A percentile compares a stretch with the other conserved stretches of the same genome.
phyloP scores from a whole-genome alignment of 2,797 vertebrate genomes.

The Neosilurus mollespiculum region DNA sequence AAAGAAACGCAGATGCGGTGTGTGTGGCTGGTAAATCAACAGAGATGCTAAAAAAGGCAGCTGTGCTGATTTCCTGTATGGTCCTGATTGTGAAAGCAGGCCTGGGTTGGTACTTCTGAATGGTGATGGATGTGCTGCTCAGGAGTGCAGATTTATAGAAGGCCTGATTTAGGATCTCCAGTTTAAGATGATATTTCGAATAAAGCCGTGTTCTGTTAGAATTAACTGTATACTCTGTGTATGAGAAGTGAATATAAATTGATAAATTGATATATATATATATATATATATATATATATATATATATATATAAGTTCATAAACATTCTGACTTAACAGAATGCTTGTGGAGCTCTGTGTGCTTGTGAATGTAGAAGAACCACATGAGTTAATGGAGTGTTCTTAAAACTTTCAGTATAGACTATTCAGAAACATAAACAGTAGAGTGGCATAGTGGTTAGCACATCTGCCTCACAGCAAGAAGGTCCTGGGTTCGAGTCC shows the following conservation, averaged over 20 bases:
- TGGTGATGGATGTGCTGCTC: constrained; percentile 13
- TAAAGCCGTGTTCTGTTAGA: neutral
- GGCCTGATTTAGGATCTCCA: neutral
- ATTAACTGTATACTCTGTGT: no score
- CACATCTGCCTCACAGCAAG: no score
- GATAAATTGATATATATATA: neutral
- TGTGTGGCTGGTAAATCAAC: constrained; percentile 38
- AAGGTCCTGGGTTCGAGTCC: no score
- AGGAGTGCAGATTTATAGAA: neutral
- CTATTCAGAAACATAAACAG: no score
- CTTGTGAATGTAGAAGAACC: no score
- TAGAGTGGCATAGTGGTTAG: no score
- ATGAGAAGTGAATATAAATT: neutral
- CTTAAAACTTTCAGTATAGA: no score
- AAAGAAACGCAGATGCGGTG: constrained; percentile 37
- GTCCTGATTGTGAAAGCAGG: constrained; percentile 56
- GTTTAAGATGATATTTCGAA: neutral
- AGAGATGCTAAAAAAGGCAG: constrained; percentile 31
- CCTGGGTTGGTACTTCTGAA: constrained; percentile 13
- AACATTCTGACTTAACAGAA: neutral
- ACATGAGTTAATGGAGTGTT: no score
- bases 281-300: no score
- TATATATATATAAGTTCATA: neutral
- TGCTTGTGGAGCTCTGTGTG: no score
- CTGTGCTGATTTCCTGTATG: constrained; percentile 42